Conservation (phyloP, 2,888 invertebrate genomes). For the Blastobasis adustella region DNA sequence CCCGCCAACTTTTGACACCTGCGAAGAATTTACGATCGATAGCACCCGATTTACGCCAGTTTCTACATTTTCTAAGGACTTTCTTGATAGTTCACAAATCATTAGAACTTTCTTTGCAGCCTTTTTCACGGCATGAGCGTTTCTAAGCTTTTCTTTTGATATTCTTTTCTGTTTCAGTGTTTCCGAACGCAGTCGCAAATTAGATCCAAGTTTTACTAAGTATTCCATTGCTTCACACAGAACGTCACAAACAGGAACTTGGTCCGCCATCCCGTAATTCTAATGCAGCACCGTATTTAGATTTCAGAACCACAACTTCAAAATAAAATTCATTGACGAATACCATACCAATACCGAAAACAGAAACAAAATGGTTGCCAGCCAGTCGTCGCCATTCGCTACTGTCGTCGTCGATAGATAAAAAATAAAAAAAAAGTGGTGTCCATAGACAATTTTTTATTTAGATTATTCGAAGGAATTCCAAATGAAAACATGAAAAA, state of each 20-base stretch:
- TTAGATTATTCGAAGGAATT: too few relatives aligned
- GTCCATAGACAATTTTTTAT: too few relatives aligned
- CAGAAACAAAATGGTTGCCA: too few relatives aligned
- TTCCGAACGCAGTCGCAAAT: slow-evolving; percentile 53
- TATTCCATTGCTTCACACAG: slow-evolving; percentile 62
- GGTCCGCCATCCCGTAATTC: slow-evolving; percentile 53
- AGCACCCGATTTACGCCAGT: slow-evolving; percentile 46
- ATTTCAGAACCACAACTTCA: too few relatives aligned
- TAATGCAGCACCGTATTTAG: not conserved
- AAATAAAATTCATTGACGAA: too few relatives aligned
- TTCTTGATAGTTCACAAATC: slow-evolving; percentile 64
- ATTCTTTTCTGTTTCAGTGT: slow-evolving; percentile 53
- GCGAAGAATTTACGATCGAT: slow-evolving; percentile 31
- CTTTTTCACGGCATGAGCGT: slow-evolving; percentile 55
- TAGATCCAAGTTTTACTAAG: slow-evolving; percentile 59
- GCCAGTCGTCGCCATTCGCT: too few relatives aligned
- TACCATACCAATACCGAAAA: too few relatives aligned
- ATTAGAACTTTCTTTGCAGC: slow-evolving; percentile 56
- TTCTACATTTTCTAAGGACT: slow-evolving; percentile 62
- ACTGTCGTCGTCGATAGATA: not conserved
- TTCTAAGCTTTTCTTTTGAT: slow-evolving; percentile 45
- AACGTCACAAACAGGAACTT: slow-evolving; percentile 50
- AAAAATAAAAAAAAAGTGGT: slow-evolving; percentile 7
- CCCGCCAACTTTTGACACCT: slow-evolving; percentile 30
- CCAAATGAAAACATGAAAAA: too few relatives aligned